Percentiles rank a stretch among this genome's conserved stretches.
These are phyloP conservation scores for Salmo trutta DNA, from an alignment of 2,797 vertebrate species.

Conservation along the genomic window DNA sequence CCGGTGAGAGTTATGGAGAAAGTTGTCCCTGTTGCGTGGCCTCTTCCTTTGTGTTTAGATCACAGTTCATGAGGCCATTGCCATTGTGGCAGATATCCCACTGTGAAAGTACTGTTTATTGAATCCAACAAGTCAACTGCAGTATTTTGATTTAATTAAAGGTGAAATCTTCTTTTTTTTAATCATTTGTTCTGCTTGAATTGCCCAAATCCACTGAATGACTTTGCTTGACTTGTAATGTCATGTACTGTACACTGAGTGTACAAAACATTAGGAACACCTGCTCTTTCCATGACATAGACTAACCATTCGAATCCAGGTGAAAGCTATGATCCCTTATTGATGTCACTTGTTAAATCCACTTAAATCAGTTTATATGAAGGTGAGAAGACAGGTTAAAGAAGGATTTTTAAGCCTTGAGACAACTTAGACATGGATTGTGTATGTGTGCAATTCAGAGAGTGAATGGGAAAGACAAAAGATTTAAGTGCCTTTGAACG, in stretches of 20 bases:
- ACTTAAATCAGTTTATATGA: too few relatives aligned
- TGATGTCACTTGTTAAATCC: too few relatives aligned
- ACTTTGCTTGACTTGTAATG: background rate
- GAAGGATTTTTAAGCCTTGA: too few relatives aligned
- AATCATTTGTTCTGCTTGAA: background rate
- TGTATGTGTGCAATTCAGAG: too few relatives aligned
- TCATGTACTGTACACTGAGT: background rate
- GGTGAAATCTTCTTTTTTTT: background rate
- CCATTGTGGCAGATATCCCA: conserved; percentile 24
- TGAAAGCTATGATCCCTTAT: too few relatives aligned
- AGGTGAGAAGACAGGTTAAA: too few relatives aligned
- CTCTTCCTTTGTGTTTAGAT: conserved; percentile 42
- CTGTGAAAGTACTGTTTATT: background rate
- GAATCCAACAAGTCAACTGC: background rate
- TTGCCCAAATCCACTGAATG: background rate
- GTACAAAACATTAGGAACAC: too few relatives aligned
- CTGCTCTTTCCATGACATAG: too few relatives aligned
- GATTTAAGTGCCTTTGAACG: too few relatives aligned
- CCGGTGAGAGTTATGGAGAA: conserved; percentile 35
- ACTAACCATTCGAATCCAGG: too few relatives aligned
- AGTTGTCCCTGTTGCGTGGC: conserved; percentile 17
- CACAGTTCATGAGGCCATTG: conserved; percentile 28
- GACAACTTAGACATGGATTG: too few relatives aligned
- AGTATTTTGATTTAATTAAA: background rate
- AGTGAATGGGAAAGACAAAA: too few relatives aligned